Conservation (phyloP, 2,113 vertebrate genomes). For the Bungarus multicinctus region DNA sequence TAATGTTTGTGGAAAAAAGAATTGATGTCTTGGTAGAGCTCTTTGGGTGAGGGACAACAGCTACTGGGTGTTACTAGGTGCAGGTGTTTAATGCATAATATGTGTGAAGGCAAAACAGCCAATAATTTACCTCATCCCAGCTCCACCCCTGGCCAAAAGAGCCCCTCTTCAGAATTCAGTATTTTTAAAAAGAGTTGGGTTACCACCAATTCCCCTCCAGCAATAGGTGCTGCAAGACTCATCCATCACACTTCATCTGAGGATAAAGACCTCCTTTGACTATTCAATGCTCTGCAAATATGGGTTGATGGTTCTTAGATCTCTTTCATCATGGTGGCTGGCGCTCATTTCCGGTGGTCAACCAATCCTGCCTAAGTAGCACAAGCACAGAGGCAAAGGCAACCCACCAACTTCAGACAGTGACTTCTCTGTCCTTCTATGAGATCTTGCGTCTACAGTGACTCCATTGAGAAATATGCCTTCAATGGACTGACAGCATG, state of each 20-base stretch:
- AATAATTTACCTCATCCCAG: background rate
- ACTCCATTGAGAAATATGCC: slow-evolving; percentile 46
- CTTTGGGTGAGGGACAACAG: background rate
- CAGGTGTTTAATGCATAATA: background rate
- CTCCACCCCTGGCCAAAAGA: background rate
- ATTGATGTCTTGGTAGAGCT: background rate
- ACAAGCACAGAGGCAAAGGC: slow-evolving; percentile 35
- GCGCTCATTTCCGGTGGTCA: slow-evolving; percentile 41
- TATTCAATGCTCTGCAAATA: slow-evolving; percentile 33
- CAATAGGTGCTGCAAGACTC: background rate
- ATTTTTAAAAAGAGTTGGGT: slow-evolving; percentile 23
- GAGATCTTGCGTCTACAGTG: slow-evolving; percentile 25
- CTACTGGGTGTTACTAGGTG: no score
- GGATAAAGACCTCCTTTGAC: background rate
- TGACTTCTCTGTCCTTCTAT: slow-evolving; percentile 18
- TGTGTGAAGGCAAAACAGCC: slow-evolving; percentile 27
- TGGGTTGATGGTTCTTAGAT: slow-evolving; percentile 38
- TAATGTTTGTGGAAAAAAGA: background rate
- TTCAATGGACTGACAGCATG: slow-evolving; percentile 38
- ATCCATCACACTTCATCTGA: slow-evolving; percentile 27
- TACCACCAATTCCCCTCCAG: background rate
- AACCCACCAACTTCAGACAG: slow-evolving; percentile 23
- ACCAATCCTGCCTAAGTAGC: slow-evolving; percentile 41
- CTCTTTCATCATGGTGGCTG: slow-evolving; percentile 33
- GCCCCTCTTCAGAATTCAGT: background rate